Evolutionary conservation across 2,888 invertebrate genomes (phyloP).

Genomic region (Andrena marginata): DNA sequence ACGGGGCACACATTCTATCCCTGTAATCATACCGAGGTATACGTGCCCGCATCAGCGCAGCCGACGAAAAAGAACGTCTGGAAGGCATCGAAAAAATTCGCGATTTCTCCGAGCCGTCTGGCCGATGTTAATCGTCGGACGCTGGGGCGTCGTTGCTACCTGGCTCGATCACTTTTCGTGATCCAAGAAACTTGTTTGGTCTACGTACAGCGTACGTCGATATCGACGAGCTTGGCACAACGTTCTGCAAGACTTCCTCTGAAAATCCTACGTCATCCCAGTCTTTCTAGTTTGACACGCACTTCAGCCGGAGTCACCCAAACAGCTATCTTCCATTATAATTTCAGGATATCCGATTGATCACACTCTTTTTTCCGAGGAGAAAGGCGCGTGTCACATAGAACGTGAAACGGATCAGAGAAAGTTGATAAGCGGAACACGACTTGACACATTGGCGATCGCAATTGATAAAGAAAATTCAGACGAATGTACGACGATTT

Average conservation of each 20-base stretch:
- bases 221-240: background rate
- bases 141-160: background rate
- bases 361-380: background rate
- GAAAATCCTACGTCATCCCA: too few relatives aligned
- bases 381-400: background rate
- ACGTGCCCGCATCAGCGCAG: conserved; percentile 32
- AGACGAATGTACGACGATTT: background rate
- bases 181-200: background rate
- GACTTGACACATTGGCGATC: background rate
- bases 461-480: background rate
- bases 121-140: background rate
- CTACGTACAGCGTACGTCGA: background rate
- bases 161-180: background rate
- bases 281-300: too few relatives aligned
- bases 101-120: conserved; percentile 20
- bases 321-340: too few relatives aligned
- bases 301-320: too few relatives aligned
- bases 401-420: background rate
- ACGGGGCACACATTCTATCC: conserved; percentile 46
- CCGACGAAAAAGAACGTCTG: conserved; percentile 13
- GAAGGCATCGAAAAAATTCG: conserved; percentile 25
- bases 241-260: too few relatives aligned
- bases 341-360: conserved; percentile 2
- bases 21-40: conserved; percentile 46
- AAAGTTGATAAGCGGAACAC: conserved; percentile 3